Evolutionary conservation across 2,113 vertebrate species (phyloP).

Genomic region (Gadus chalcogrammus): DNA sequence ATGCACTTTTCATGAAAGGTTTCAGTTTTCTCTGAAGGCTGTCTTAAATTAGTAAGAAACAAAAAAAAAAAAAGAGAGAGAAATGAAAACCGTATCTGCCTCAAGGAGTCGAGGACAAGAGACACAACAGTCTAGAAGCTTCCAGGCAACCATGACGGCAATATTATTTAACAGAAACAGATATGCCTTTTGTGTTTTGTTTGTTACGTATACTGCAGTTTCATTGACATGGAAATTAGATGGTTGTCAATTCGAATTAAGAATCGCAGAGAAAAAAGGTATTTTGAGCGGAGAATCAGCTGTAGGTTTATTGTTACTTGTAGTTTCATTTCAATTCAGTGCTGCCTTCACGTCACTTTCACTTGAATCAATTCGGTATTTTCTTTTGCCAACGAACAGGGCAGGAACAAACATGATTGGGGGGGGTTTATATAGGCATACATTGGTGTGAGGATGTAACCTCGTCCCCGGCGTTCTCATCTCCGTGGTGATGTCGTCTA

Average conservation of each 20-base stretch:
- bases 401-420: background rate
- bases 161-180: slow-evolving; percentile 47
- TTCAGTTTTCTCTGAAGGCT: slow-evolving; percentile 37
- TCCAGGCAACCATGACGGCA: slow-evolving; percentile 27
- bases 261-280: slow-evolving; percentile 24
- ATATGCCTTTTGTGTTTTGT: slow-evolving; percentile 34
- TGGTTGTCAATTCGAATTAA: slow-evolving; percentile 24
- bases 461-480: too few relatives aligned
- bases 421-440: too few relatives aligned
- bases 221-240: slow-evolving; percentile 25
- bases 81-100: slow-evolving; percentile 33
- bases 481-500: too few relatives aligned
- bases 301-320: slow-evolving; percentile 33
- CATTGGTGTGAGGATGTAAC: background rate
- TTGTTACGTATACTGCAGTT: slow-evolving; percentile 39
- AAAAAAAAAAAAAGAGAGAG: background rate
- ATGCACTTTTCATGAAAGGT: slow-evolving; percentile 59
- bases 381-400: background rate
- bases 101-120: slow-evolving; percentile 20
- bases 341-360: slow-evolving; percentile 42
- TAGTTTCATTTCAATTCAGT: slow-evolving; percentile 33
- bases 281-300: slow-evolving; percentile 27
- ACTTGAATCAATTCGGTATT: slow-evolving; percentile 26
- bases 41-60: slow-evolving; percentile 18
- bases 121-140: slow-evolving; percentile 24